Base-by-base conservation (phyloP, 1,140 invertebrate species). In the Aphis craccivora region DNA sequence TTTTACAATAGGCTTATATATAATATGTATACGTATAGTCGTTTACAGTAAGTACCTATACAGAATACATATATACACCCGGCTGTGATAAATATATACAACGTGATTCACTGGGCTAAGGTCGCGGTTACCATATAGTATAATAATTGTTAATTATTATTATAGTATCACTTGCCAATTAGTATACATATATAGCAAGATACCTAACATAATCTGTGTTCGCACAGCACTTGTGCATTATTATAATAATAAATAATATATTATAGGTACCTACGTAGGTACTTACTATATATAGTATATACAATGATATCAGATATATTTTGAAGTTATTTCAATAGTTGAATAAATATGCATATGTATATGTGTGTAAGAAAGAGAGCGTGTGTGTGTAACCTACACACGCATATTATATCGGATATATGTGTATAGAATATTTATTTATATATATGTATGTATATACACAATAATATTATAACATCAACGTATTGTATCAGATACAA, bases 61-160 rank as follows among this genome's bases (percentile, higher is more conserved):
- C n/a, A n/a, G n/a, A n/a, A n/a, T n/a, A n/a, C n/a, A n/a, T n/a
- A 9, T 40, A 23, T 40, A 23, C 20, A 83, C 35, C 37, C 22
- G 81, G 20, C 37, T 83, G 37, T 37, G 35, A 40, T 43, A 84
- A 48, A n/a, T n/a, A 45, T n/a, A 87, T 88, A 88, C n/a, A n/a
- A 14, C 30, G 14, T 76, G n/a, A 48, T 88, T 88, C 45, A 88
- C 86, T 88, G 30, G 86, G 45, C 86, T 88, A 88, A 88, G 86
- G 86, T 48, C 86, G 14, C 8, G 2, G 25, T 87, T 87, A 87
- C 40, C 84, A 18, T 87, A 48, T 87, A 40, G 9, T 25, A 84
- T 40, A 40, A 76, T n/a, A n/a, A 30, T 76, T n/a, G 14, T n/a
- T 30, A 76, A 43, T 43, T 40, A 37, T 43, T 40, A 37, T 40